phyloP scores from a whole-genome alignment of 53 echinoderm and acorn worm genomes.

The Apostichopus leukothele region DNA sequence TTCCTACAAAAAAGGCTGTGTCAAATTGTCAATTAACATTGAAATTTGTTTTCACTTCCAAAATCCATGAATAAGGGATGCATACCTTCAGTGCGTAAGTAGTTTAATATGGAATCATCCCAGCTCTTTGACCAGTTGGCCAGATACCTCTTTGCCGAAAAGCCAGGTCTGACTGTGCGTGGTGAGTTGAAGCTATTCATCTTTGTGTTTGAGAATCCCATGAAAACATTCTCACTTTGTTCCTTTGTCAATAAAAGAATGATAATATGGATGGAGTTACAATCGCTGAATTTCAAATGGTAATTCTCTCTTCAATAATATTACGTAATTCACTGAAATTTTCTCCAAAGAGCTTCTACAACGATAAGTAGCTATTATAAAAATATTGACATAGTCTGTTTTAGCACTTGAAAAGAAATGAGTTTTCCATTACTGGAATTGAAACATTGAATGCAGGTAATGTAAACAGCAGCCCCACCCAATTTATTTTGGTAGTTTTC shows the following conservation, averaged over 20 bases:
- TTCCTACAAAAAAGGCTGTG: no score
- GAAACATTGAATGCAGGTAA: no score
- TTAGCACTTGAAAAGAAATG: no score
- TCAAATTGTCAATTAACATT: no score
- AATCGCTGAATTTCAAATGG: not conserved
- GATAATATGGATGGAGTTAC: not conserved
- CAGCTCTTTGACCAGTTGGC: conserved; percentile 98
- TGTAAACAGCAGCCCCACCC: no score
- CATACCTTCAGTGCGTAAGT: conserved; percentile 84
- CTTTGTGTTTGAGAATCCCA: conserved; percentile 75
- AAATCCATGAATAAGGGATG: not conserved
- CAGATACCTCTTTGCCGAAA: conserved; percentile 97
- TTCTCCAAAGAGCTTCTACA: not conserved
- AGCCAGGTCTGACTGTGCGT: conserved; percentile 81
- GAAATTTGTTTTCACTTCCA: not conserved
- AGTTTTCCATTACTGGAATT: no score
- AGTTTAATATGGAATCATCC: conserved; percentile 91
- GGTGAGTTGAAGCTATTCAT: conserved; percentile 54
- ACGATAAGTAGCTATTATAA: no score
- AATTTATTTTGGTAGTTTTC: no score
- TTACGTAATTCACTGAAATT: not conserved
- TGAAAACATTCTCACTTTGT: conserved; percentile 43
- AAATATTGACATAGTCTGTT: no score
- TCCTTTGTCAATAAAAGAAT: not conserved
- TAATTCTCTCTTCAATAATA: not conserved